Conservation (phyloP, 2,113 vertebrate species). For the Sterrhoptilus dennistouni region DNA sequence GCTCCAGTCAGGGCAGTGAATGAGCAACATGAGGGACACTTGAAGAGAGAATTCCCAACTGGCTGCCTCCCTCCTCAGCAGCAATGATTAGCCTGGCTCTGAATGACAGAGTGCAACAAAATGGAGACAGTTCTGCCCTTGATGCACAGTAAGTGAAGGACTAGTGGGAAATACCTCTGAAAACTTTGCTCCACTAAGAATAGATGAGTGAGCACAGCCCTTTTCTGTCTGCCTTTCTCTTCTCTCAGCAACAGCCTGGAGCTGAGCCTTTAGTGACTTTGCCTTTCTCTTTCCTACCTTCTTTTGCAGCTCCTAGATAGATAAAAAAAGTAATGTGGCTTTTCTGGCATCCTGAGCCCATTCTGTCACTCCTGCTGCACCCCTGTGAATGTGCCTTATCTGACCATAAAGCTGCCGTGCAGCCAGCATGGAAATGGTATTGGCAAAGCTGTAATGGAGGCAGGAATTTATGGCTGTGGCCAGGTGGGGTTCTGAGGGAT, state of each 20-base stretch:
- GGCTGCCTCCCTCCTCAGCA: not conserved
- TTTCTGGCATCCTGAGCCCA: constrained; percentile 79
- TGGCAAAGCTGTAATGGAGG: constrained; percentile 78
- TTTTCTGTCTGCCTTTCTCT: not conserved
- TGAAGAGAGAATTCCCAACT: not conserved
- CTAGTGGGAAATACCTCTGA: not conserved
- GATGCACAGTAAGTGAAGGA: not conserved
- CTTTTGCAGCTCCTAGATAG: constrained; percentile 12
- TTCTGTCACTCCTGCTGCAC: constrained; percentile 82
- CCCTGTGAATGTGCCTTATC: constrained; percentile 74
- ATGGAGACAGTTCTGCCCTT: constrained; percentile 31
- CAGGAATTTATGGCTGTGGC: constrained; percentile 74
- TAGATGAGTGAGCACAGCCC: not conserved
- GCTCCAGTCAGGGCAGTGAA: not conserved
- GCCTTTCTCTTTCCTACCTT: not conserved
- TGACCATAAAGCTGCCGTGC: constrained; percentile 76
- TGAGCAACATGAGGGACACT: not conserved
- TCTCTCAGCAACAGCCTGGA: not conserved
- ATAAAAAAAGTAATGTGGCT: constrained; percentile 60
- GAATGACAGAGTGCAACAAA: constrained; percentile 45
- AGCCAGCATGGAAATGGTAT: constrained; percentile 74
- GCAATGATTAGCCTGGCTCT: constrained; percentile 23
- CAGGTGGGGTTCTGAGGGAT: constrained; percentile 68
- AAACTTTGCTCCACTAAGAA: not conserved
- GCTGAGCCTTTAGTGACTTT: not conserved